Evolutionary conservation across 2,888 invertebrate species (phyloP).

Genomic region (Drosophila monieri): DNA sequence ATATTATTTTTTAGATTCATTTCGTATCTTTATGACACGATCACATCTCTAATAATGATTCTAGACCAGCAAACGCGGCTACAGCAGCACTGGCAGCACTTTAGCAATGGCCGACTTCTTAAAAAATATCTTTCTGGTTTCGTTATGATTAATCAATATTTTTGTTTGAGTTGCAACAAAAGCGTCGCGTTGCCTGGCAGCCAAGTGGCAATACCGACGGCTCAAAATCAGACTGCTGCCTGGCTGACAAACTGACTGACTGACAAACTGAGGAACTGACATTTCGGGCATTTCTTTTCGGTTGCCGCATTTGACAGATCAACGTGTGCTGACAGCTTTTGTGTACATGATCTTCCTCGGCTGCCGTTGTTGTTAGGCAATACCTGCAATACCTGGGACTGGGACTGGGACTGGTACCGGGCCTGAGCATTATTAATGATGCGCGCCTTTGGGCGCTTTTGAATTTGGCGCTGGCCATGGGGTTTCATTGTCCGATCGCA

Average conservation of each 20-base stretch:
- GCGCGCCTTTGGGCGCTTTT: slow-evolving; percentile 67
- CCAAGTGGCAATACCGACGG: slow-evolving; percentile 53
- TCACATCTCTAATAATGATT: slow-evolving; percentile 8
- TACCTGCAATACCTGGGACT: background rate
- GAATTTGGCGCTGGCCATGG: slow-evolving; percentile 60
- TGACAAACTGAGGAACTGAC: slow-evolving; percentile 24
- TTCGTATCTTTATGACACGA: background rate
- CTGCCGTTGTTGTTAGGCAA: slow-evolving; percentile 30
- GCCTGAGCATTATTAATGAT: slow-evolving; percentile 79
- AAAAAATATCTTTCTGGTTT: slow-evolving; percentile 38
- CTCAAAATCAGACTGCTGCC: slow-evolving; percentile 2
- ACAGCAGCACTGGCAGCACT: slow-evolving; percentile 21
- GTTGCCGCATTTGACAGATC: slow-evolving; percentile 77
- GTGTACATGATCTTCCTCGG: slow-evolving; percentile 40
- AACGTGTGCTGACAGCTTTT: slow-evolving; percentile 79
- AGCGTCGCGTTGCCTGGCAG: slow-evolving; percentile 43
- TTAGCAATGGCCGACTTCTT: slow-evolving; percentile 57
- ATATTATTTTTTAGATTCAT: background rate
- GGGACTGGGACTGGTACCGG: background rate
- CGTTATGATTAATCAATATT: slow-evolving; percentile 78
- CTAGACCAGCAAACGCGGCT: slow-evolving; percentile 22
- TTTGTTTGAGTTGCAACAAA: slow-evolving; percentile 76
- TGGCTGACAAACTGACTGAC: slow-evolving; percentile 43
- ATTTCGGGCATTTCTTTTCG: slow-evolving; percentile 67
- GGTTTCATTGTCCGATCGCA: slow-evolving; percentile 64